A percentile compares a stretch with the other conserved stretches of the same genome.
phyloP scores from a whole-genome alignment of 2,888 invertebrate genomes.

The Polyommatus icarus region DNA sequence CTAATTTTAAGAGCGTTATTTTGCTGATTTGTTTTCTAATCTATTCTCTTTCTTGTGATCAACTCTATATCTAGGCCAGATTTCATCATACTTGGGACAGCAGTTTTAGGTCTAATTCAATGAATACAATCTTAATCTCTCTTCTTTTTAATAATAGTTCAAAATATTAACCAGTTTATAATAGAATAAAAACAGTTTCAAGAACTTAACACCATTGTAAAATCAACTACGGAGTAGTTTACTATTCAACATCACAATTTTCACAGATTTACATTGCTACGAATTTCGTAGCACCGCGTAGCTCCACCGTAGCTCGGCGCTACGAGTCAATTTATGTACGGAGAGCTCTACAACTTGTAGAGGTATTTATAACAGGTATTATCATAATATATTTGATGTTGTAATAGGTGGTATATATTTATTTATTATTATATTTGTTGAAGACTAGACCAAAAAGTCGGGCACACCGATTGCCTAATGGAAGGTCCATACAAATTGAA shows the following conservation, averaged over 20 bases:
- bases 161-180: no score
- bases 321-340: neutral
- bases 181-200: neutral
- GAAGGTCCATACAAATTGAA: no score
- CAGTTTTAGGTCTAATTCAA: no score
- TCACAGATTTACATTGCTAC: neutral
- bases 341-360: neutral
- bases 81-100: no score
- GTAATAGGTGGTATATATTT: neutral
- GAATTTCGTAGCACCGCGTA: neutral
- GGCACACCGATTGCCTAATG: no score
- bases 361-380: neutral
- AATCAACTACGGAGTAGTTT: neutral
- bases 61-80: no score
- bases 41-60: no score
- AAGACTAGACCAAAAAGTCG: no score
- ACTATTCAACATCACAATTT: neutral
- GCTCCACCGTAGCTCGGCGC: neutral
- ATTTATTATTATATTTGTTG: neutral
- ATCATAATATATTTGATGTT: neutral
- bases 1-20: no score
- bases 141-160: no score
- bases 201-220: neutral
- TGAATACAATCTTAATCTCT: no score
- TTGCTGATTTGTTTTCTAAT: no score